Base-by-base conservation (phyloP, 2,797 vertebrate genomes). In the Notolabrus celidotus region DNA sequence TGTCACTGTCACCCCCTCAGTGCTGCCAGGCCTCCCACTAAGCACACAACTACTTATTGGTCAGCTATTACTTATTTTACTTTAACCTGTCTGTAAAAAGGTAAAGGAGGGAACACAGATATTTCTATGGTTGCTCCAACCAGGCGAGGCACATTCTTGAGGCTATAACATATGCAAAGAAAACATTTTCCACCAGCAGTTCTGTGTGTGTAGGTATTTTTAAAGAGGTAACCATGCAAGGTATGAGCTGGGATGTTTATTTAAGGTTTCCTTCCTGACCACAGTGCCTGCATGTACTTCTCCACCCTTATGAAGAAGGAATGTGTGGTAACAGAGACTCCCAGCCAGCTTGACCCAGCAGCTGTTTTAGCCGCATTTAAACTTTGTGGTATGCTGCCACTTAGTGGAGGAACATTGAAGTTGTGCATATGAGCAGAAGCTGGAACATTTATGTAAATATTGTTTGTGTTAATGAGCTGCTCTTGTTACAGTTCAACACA, bases 221-320 rank as follows among this genome's bases (percentile, higher is more conserved):
- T 9, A 17, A 47, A 34, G 62, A 31, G 50, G 50, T 56, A 51
- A 53, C 60, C 50, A 38, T 74, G 66, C 33, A 74, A 88, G 75
- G 80, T 82, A 82, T 71, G 80, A 74, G 74, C 57, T 20, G 23
- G 67, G 67, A 57, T 88, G 64, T 90, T 89, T 85, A 69, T 82
- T 88, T 82, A 88, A 88, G 74, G 83, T 88, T 87, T 80, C 74
- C 90, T 91, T 92, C 88, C 91, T 89, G 88, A 86, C 85, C 80
- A 65, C 79, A 85, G 70, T 79, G 81, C 71, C 86, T 83, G 80
- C 47, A 56, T 22, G 15, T 29, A 50, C 65, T 72, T 86, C 81
- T 85, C 86, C 88, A 85, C 83, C 83, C 87, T 69, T 70, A 47
- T 58, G 55, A 78, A 67, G 74, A 71, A 91, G 87, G 88, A 92